These are phyloP conservation scores for Eulemur albifrons DNA, from an alignment of 2,797 vertebrate genomes.

Conservation along the genomic window DNA sequence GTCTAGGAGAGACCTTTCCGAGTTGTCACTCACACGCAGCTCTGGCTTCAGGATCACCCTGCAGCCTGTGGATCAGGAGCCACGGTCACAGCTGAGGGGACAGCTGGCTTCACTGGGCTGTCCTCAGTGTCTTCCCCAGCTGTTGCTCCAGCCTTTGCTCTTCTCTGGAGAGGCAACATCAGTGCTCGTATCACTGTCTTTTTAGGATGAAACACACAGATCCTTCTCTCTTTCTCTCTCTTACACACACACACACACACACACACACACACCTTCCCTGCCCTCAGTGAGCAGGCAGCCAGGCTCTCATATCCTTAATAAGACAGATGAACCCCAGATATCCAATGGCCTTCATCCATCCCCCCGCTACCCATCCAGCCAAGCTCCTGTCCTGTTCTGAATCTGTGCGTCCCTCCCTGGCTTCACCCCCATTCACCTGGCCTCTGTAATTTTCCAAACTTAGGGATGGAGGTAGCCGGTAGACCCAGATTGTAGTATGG, in stretches of 20 bases:
- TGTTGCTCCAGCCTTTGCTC: background rate
- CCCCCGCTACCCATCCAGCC: background rate
- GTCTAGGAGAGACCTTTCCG: background rate
- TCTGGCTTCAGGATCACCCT: background rate
- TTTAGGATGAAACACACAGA: background rate
- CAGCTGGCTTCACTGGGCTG: background rate
- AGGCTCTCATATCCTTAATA: background rate
- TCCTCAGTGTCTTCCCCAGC: rapidly evolving
- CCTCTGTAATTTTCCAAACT: background rate
- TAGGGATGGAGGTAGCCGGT: background rate
- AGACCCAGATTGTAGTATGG: no score
- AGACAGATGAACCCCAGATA: background rate
- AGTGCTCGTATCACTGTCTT: background rate
- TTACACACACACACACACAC: background rate
- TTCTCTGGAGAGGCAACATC: background rate
- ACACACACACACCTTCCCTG: background rate
- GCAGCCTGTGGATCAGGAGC: rapidly evolving
- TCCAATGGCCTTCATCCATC: background rate
- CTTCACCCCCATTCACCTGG: background rate
- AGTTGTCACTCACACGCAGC: background rate
- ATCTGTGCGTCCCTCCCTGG: background rate
- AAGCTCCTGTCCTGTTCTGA: background rate
- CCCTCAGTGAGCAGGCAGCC: background rate
- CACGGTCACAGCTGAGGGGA: background rate
- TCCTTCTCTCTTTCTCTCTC: background rate